Percentiles rank a stretch among this genome's conserved stretches.
Evolutionary conservation across 2,113 vertebrate genomes (phyloP).

Genomic region (Gulo gulo): DNA sequence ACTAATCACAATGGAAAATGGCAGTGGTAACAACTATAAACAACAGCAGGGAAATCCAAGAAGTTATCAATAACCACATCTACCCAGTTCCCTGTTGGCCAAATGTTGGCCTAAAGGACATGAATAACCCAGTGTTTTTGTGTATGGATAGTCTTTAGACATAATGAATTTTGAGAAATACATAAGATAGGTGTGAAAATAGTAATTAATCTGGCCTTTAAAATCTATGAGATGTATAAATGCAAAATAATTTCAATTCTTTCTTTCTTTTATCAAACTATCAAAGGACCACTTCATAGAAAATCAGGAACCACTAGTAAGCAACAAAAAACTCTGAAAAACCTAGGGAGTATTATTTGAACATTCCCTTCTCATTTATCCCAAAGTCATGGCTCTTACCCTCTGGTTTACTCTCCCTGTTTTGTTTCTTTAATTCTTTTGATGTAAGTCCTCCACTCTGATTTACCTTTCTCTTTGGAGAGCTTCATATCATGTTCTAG

Average conservation of each 20-base stretch:
- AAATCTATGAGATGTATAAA: not conserved
- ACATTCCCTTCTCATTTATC: not conserved
- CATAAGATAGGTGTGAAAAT: not conserved
- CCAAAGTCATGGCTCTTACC: accelerated
- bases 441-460: not conserved
- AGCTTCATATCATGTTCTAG: not conserved
- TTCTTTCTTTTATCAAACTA: not conserved
- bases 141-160: too few relatives aligned
- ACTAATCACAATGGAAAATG: not conserved
- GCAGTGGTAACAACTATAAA: not conserved
- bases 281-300: not conserved
- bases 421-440: not conserved
- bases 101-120: not conserved
- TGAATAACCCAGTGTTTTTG: not conserved
- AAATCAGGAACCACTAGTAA: not conserved
- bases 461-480: not conserved
- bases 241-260: not conserved
- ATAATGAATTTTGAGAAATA: not conserved
- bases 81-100: too few relatives aligned
- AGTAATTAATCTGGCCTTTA: not conserved
- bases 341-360: not conserved
- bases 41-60: not conserved
- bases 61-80: not conserved
- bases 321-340: not conserved
- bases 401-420: not conserved